A percentile compares a stretch with the other conserved stretches of the same genome.
These are phyloP conservation scores for Icerya purchasi DNA, from an alignment of 2,888 invertebrate genomes.

Conservation along the genomic window DNA sequence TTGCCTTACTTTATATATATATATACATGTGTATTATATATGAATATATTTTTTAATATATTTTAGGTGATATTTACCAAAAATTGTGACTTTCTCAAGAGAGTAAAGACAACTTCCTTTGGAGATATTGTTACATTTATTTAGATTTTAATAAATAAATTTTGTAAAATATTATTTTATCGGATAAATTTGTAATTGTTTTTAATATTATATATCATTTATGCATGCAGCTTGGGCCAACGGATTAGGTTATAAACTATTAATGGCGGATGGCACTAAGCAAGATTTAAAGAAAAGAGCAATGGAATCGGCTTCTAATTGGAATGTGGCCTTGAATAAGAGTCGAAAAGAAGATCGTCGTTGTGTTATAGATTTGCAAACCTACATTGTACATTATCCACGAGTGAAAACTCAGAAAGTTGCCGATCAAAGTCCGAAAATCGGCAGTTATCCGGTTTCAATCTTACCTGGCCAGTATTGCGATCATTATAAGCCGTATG, in stretches of 20 bases:
- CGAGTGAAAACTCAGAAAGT: constrained; percentile 28
- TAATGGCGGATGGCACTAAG: constrained; percentile 15
- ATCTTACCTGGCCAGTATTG: constrained; percentile 92
- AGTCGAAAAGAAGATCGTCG: constrained; percentile 41
- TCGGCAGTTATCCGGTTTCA: constrained; percentile 68
- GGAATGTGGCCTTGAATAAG: constrained; percentile 70
- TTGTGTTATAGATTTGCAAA: constrained; percentile 81
- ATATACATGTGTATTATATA: no score
- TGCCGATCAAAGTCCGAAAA: constrained; percentile 31
- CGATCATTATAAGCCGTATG: constrained; percentile 39
- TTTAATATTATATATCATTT: background rate
- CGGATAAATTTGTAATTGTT: background rate
- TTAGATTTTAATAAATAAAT: background rate
- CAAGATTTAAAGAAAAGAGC: constrained; percentile 28
- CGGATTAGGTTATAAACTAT: constrained; percentile 11
- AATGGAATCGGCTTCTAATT: constrained; percentile 63
- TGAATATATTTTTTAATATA: no score
- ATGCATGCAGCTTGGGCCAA: constrained; percentile 9
- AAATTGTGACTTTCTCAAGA: no score
- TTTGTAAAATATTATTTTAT: background rate
- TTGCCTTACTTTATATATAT: no score
- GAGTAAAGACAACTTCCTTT: no score
- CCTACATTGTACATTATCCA: constrained; percentile 62
- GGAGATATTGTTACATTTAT: background rate
- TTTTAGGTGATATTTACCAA: no score